phyloP scores from a whole-genome alignment of 2,113 vertebrate genomes.

The Paramormyrops kingsleyae region DNA sequence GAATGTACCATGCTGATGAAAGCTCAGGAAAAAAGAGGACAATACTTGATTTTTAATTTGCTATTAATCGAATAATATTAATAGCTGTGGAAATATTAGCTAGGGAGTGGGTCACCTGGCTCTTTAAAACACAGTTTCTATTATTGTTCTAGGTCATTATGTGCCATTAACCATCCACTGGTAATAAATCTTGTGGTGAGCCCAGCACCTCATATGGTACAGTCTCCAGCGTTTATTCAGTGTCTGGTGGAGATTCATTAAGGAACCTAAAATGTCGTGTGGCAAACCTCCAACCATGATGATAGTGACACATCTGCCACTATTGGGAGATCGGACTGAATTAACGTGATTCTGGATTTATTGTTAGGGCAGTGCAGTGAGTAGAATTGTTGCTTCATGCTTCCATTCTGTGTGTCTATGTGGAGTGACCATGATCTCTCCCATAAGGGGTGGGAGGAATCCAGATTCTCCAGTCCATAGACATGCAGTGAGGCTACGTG shows the following conservation, averaged over 20 bases:
- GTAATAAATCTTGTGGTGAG: neutral
- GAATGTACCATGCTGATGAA: neutral
- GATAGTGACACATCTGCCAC: neutral
- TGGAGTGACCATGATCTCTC: neutral
- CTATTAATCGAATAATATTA: neutral
- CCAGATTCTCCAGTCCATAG: neutral
- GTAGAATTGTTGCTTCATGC: neutral
- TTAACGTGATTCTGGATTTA: neutral
- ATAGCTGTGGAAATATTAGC: neutral
- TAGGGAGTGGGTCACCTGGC: neutral
- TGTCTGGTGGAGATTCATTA: neutral
- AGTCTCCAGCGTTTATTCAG: neutral
- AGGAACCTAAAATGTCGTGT: neutral
- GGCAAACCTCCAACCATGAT: neutral
- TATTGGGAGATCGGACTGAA: neutral
- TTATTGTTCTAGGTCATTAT: neutral
- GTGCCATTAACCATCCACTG: neutral
- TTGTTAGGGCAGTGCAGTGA: neutral
- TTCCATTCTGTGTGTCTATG: neutral
- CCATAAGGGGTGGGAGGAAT: neutral
- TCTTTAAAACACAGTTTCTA: neutral
- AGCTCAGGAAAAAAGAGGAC: neutral
- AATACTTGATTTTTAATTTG: neutral
- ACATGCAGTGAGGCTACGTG: neutral
- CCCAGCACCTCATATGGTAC: neutral